Percentiles rank a stretch among this genome's conserved stretches.
phyloP scores from a whole-genome alignment of 1,140 invertebrate genomes.

The Camponotus floridanus region DNA sequence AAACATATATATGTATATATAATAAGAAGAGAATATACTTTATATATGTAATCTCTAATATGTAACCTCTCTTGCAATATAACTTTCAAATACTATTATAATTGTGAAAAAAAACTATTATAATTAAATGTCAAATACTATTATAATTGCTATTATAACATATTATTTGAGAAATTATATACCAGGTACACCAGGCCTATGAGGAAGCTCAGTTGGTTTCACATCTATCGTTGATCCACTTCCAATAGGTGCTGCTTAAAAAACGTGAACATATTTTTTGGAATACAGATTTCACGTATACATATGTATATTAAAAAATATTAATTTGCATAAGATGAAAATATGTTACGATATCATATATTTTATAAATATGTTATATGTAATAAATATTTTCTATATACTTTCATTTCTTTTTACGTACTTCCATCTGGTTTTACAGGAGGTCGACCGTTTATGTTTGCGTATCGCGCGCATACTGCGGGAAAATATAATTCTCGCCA shows the following conservation, averaged over 20 bases:
- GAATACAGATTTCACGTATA: too few relatives aligned
- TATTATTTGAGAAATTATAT: constrained; percentile 2
- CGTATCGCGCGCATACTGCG: constrained; percentile 86
- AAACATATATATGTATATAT: too few relatives aligned
- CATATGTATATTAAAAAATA: too few relatives aligned
- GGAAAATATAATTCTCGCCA: constrained; percentile 89
- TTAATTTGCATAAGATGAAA: too few relatives aligned
- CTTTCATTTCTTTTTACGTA: constrained; percentile 16
- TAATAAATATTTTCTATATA: not conserved
- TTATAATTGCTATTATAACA: not conserved
- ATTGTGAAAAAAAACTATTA: not conserved
- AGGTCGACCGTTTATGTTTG: constrained; percentile 53
- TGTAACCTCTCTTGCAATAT: not conserved
- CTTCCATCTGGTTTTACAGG: constrained; percentile 45
- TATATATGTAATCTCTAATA: not conserved
- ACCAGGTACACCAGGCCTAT: not conserved
- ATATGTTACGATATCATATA: not conserved
- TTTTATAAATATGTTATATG: not conserved
- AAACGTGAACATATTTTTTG: not conserved
- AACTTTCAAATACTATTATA: not conserved
- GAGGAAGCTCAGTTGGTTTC: constrained; percentile 3
- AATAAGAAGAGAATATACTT: not conserved
- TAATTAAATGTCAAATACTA: not conserved
- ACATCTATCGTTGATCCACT: constrained; percentile 29
- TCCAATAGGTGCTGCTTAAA: constrained; percentile 36